Percentiles rank a stretch among this genome's conserved stretches.
phyloP scores from a whole-genome alignment of 1,140 invertebrate genomes.

The Nymphalis io region DNA sequence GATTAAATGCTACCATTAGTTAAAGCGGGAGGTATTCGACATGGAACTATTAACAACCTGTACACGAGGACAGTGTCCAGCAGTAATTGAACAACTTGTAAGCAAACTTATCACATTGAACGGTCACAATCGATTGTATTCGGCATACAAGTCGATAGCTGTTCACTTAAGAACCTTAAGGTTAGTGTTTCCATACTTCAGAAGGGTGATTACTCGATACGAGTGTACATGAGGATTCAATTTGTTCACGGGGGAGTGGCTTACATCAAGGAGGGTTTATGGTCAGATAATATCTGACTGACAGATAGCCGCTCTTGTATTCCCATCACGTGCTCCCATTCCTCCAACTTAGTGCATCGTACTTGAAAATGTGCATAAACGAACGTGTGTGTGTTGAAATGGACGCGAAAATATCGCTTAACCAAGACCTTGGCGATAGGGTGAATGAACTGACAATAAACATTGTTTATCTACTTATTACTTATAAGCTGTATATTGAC shows the following conservation, averaged over 20 bases:
- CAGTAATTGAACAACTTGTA: slow-evolving; percentile 3
- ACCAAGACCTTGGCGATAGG: slow-evolving; percentile 60
- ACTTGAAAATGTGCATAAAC: slow-evolving; percentile 66
- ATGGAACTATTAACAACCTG: neutral
- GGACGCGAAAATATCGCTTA: slow-evolving; percentile 58
- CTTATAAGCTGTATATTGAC: slow-evolving; percentile 31
- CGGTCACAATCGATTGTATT: slow-evolving; percentile 5
- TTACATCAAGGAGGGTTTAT: slow-evolving; percentile 52
- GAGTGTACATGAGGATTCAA: slow-evolving; percentile 46
- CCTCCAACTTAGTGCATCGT: slow-evolving; percentile 67
- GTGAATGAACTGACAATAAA: slow-evolving; percentile 65
- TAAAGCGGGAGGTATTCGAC: neutral
- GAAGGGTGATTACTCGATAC: slow-evolving; percentile 24
- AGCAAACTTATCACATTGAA: slow-evolving; percentile 4
- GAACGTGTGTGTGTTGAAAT: slow-evolving; percentile 52
- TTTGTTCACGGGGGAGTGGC: slow-evolving; percentile 62
- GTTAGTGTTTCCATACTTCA: slow-evolving; percentile 13
- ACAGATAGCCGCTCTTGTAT: slow-evolving; percentile 56
- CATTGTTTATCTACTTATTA: slow-evolving; percentile 55
- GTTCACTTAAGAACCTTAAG: slow-evolving; percentile 4
- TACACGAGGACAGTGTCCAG: slow-evolving; percentile 2
- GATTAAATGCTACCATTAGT: neutral
- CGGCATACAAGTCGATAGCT: neutral
- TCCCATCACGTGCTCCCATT: slow-evolving; percentile 69
- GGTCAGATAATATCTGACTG: slow-evolving; percentile 64